A percentile compares a stretch with the other conserved stretches of the same genome.
Evolutionary conservation across 2,888 invertebrate species (phyloP).

Genomic region (Pseudococcus jackbeardsleyi): DNA sequence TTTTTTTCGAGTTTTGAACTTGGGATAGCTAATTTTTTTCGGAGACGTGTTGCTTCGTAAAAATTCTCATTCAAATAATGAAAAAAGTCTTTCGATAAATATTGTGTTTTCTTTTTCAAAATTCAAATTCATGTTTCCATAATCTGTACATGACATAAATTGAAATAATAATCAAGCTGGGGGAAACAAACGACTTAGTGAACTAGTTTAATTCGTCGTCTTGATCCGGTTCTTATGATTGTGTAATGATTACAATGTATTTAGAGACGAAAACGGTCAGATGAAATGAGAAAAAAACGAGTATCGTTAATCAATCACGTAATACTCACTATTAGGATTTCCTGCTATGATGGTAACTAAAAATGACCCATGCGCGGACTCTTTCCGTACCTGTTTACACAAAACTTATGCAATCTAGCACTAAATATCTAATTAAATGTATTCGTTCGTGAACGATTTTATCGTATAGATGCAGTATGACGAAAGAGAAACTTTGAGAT

Average conservation of each 20-base stretch:
- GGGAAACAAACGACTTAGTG: too few species aligned
- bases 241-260: too few species aligned
- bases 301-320: slow-evolving; percentile 56
- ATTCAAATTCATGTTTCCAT: too few species aligned
- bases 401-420: slow-evolving; percentile 55
- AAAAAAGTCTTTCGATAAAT: too few species aligned
- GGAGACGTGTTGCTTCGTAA: not conserved
- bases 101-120: too few species aligned
- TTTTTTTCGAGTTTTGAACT: slow-evolving; percentile 18
- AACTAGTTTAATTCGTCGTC: too few species aligned
- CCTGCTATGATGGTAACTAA: slow-evolving; percentile 59
- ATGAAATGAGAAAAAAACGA: not conserved
- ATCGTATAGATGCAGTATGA: not conserved
- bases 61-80: too few species aligned
- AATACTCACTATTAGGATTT: slow-evolving; percentile 59
- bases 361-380: slow-evolving; percentile 61
- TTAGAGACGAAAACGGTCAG: slow-evolving; percentile 17
- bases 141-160: too few species aligned
- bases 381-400: slow-evolving; percentile 62
- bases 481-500: slow-evolving; percentile 46
- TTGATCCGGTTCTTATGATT: too few species aligned
- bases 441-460: slow-evolving; percentile 50
- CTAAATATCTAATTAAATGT: slow-evolving; percentile 47
- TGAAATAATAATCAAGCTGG: too few species aligned
- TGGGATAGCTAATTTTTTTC: not conserved